Base-by-base conservation (phyloP, 2,888 invertebrate species). In the Monopis laevigella region DNA sequence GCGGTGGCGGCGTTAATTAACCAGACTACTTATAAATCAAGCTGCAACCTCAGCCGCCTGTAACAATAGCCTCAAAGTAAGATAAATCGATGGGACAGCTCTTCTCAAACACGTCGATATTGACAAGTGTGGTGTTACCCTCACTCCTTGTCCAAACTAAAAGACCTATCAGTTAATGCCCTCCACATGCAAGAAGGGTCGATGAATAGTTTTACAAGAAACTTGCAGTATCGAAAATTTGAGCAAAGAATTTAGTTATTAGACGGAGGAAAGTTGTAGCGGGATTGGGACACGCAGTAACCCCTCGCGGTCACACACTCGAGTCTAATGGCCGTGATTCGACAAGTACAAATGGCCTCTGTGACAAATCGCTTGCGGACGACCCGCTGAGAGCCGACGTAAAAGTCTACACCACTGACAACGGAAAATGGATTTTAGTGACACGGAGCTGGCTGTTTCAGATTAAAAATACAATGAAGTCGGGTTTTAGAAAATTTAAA, bases 321-420 rank as follows among this genome's bases (percentile, higher is more conserved):
- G 62, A 66, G 60, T 75, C 75, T 80, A 80, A 81, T 80, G 81
- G 78, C 71, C 67, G 77, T 77, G 81, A 81, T 81, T 81, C 81
- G 81, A 81, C 82, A 81, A 78, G 80, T 81, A 82, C 80, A 82
- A 82, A 82, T 81, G 81, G 78, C 71, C 60, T 55, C 64, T 54
- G 73, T 82, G 82, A 82, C 81, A 82, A 82, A 82, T 81, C 75
- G 75, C 63, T 62, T 63, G 65, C 62, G 66, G 75, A 69, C 75
- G 75, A 72, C 70, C 73, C 43, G 43, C 65, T 62, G 59, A 60
- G 57, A 51, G 49, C 52, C 55, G 62, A 58, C 68, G 68, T 72
- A 73, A 29, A 36, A 71, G 65, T 72, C 69, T 69, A 63, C 58
- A 57, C 56, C 59, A 51, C 48, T 55, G 54, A 59, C 67, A 65